Conservation (phyloP, 53 echinoderm and acorn worm species). For the Luidia sarsii region DNA sequence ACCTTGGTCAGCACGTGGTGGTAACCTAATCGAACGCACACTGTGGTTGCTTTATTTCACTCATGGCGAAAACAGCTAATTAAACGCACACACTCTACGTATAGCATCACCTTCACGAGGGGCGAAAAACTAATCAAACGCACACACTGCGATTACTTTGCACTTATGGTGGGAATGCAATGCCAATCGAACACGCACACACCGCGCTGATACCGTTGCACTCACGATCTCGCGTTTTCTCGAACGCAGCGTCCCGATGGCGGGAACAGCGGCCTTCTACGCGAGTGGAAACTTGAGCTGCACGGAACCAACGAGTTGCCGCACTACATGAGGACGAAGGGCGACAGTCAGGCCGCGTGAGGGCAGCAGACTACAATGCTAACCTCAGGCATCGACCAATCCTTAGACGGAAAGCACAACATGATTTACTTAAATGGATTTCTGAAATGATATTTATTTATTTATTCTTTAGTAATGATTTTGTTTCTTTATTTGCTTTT, state of each 20-base stretch:
- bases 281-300: slow-evolving; percentile 48
- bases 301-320: slow-evolving; percentile 53
- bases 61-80: too few relatives aligned
- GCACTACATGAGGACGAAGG: not conserved
- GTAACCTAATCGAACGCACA: too few relatives aligned
- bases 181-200: not conserved
- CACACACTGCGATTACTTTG: not conserved
- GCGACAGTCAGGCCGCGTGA: too few relatives aligned
- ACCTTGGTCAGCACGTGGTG: too few relatives aligned
- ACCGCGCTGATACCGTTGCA: not conserved
- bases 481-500: too few relatives aligned
- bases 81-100: not conserved
- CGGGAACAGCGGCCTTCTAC: slow-evolving; percentile 11
- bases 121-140: not conserved
- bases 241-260: not conserved
- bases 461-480: too few relatives aligned
- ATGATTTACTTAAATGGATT: too few relatives aligned
- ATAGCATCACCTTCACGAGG: not conserved
- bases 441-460: too few relatives aligned
- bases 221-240: not conserved
- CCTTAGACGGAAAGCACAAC: too few relatives aligned
- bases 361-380: too few relatives aligned
- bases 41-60: too few relatives aligned
- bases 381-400: too few relatives aligned
- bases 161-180: not conserved